These are phyloP conservation scores for Drosophila meridiana DNA, from an alignment of 2,888 invertebrate genomes.

Conservation along the genomic window DNA sequence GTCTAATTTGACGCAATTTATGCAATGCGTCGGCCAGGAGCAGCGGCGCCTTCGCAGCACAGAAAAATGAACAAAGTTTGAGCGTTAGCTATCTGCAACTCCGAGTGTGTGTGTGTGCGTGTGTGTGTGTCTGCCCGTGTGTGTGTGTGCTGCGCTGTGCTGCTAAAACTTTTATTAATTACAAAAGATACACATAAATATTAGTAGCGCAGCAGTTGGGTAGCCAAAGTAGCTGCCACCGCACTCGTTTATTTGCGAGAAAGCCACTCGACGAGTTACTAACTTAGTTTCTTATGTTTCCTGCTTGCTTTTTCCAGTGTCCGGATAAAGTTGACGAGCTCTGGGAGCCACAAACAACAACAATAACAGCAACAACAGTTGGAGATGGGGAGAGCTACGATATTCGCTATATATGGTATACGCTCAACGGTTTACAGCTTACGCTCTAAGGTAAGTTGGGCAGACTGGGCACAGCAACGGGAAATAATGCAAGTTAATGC, in stretches of 20 bases:
- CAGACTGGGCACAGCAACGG: conserved; percentile 1
- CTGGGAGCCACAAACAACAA: conserved; percentile 49
- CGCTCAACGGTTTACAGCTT: neutral
- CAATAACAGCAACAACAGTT: neutral
- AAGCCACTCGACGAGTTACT: conserved; percentile 74
- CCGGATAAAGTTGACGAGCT: conserved; percentile 54
- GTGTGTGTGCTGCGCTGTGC: conserved; percentile 24
- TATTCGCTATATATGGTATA: conserved; percentile 1
- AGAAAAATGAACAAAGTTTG: conserved; percentile 73
- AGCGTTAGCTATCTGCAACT: conserved; percentile 21
- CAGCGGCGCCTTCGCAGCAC: conserved; percentile 2
- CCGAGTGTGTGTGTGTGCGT: neutral
- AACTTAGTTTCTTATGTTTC: conserved; percentile 65
- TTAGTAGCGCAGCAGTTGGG: conserved; percentile 42
- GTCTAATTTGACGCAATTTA: conserved; percentile 80
- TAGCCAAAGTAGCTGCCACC: conserved; percentile 45
- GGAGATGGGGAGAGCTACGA: conserved; percentile 10
- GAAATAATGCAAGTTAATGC: conserved; percentile 79
- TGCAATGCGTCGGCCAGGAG: conserved; percentile 53
- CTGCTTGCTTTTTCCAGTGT: conserved; percentile 55
- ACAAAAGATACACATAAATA: conserved; percentile 77
- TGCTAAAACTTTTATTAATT: conserved; percentile 78
- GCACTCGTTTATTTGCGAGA: conserved; percentile 56
- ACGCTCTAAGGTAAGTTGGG: conserved; percentile 46
- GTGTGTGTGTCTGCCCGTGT: conserved; percentile 5